Base-by-base conservation (phyloP, 2,113 vertebrate species). In the Lamprotornis superbus region DNA sequence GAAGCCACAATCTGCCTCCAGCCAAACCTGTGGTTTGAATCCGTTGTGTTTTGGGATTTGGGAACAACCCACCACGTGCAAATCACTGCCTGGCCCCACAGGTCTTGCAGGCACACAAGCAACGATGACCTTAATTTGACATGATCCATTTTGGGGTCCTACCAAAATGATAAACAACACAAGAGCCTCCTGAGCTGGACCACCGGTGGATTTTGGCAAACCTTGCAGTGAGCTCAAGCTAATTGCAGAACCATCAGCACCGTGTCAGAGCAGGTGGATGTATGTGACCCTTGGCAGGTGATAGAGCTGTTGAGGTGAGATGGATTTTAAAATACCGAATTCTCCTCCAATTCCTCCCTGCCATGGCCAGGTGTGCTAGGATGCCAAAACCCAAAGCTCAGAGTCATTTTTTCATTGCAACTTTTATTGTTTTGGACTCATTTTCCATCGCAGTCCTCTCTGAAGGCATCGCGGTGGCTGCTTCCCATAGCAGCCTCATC, bases 281-380 rank as follows among this genome's bases (percentile, higher is more conserved):
- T 3, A 13, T 0, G 0, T 18, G 60, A 31, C 23, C 55, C 12
- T 0, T 0, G 21, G 47, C n/a, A 27, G 77, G 47, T 9, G 55
- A 20, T 2, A 24, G 56, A 69, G 15, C 52, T 77, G 30, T 52
- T 61, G 21, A 27, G 53, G 16, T 8, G 50, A 30, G 46, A 31
- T 12, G 70, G 42, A 8, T 49, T 71, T 87, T 11, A 53, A 79
- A 93, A 30, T 10, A 23, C 19, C 12, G 7, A 13, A 10, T 39
- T 73, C 74, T 53, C 89, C 49, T 56, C 27, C 3, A 2, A 0
- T 55, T 67, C 56, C 67, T 75, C 65, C 37, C 13, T 20, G 7
- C 20, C 80, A 3, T 0, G 11, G 15, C 30, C 61, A 60, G 37
- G 27, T 28, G 12, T 2, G 25, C 50, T 46, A 40, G 25, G 25